Percentiles rank a stretch among this genome's conserved stretches.
Evolutionary conservation across 2,113 vertebrate genomes (phyloP).

Genomic region (Pelusios castaneus): DNA sequence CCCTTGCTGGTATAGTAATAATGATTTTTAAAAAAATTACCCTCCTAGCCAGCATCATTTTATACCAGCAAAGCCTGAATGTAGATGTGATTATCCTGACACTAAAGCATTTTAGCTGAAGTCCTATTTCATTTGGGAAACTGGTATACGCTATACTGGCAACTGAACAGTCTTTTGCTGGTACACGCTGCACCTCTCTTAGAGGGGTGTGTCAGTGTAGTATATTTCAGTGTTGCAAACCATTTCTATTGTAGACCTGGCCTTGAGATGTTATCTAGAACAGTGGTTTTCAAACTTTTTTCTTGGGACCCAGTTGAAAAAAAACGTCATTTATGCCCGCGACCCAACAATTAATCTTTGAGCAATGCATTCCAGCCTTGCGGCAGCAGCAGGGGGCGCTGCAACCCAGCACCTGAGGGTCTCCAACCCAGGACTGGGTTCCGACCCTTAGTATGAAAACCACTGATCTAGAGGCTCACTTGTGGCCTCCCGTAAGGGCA

Average conservation of each 20-base stretch:
- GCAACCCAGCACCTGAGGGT: no score
- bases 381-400: no score
- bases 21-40: neutral
- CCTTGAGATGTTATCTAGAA: neutral
- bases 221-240: neutral
- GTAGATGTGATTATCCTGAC: neutral
- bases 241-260: neutral
- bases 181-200: neutral
- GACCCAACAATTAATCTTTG: no score
- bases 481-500: no score
- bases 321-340: no score
- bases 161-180: neutral
- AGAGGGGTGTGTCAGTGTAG: neutral
- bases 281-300: no score
- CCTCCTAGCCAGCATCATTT: neutral
- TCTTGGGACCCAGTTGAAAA: no score
- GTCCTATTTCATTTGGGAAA: neutral
- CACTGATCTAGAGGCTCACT: neutral
- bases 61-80: neutral
- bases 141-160: neutral
- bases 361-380: no score
- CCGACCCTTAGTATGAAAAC: no score
- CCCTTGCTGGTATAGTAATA: neutral
- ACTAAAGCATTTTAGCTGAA: neutral
- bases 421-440: no score